Percentiles rank a stretch among this genome's conserved stretches.
Evolutionary conservation across 64 coral and sea anemone species (phyloP).

Genomic region (Orbicella faveolata): DNA sequence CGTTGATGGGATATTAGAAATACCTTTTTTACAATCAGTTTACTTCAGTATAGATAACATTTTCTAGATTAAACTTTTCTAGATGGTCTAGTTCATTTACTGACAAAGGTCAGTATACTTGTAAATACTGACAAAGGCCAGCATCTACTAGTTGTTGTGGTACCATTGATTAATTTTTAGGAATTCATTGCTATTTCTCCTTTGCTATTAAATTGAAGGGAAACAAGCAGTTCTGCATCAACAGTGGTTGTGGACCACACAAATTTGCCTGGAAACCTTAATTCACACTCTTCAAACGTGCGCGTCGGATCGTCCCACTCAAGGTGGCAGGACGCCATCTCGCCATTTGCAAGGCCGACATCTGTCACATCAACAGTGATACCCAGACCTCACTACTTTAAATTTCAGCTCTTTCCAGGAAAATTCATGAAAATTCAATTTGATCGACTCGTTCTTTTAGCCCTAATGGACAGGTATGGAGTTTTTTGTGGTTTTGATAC

Average conservation of each 20-base stretch:
- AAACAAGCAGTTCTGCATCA: slow-evolving; percentile 89
- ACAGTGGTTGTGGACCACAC: slow-evolving; percentile 55
- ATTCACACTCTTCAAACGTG: slow-evolving; percentile 44
- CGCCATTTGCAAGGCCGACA: slow-evolving; percentile 49
- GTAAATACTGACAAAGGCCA: not conserved
- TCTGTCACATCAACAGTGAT: slow-evolving; percentile 72
- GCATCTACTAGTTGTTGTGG: not conserved
- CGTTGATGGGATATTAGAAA: too few species aligned
- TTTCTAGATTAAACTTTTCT: too few species aligned
- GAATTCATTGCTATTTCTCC: not conserved
- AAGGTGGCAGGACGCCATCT: slow-evolving; percentile 66
- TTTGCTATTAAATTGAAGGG: slow-evolving; percentile 56
- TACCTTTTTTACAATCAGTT: too few species aligned
- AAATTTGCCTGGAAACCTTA: slow-evolving; percentile 13
- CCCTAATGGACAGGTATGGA: slow-evolving; percentile 91
- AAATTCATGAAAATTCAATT: slow-evolving; percentile 93
- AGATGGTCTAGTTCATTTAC: too few species aligned
- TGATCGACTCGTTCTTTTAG: slow-evolving; percentile 85
- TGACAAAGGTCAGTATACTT: too few species aligned
- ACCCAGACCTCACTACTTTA: slow-evolving; percentile 83
- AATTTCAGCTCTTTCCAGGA: slow-evolving; percentile 90
- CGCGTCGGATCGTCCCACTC: slow-evolving; percentile 40
- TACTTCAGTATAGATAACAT: too few species aligned
- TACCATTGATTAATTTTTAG: not conserved
- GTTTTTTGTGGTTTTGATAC: too few species aligned